Conservation (phyloP, 2,113 vertebrate species). For the Alces alces region DNA sequence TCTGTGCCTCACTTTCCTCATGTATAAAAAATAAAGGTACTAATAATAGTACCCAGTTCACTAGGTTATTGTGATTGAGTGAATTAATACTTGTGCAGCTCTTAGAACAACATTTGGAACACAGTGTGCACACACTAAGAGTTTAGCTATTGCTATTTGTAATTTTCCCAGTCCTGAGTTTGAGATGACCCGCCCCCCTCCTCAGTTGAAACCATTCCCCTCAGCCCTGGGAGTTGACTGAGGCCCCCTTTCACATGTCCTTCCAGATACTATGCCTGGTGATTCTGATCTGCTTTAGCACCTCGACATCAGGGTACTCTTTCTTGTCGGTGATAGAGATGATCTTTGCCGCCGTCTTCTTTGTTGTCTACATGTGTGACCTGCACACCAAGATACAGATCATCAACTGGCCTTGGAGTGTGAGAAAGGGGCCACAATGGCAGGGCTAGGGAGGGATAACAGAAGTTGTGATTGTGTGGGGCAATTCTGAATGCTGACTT, state of each 20-base stretch:
- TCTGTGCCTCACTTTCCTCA: conserved; percentile 26
- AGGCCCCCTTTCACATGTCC: background rate
- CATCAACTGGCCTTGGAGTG: conserved; percentile 77
- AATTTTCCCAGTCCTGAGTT: background rate
- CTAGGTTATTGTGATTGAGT: conserved; percentile 18
- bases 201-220: background rate
- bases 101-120: background rate
- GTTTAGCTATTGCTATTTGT: background rate
- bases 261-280: conserved; percentile 67
- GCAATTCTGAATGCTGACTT: background rate
- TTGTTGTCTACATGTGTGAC: conserved; percentile 69
- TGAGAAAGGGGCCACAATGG: conserved; percentile 39
- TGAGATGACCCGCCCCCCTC: background rate
- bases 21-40: conserved; percentile 32
- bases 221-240: background rate
- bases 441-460: background rate
- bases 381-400: conserved; percentile 62
- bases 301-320: conserved; percentile 44
- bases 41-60: background rate
- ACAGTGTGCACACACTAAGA: background rate
- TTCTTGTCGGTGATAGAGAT: conserved; percentile 61
- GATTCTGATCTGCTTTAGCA: conserved; percentile 72
- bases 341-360: conserved; percentile 64
- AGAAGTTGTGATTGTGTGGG: background rate
- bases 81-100: background rate